These are phyloP conservation scores for Acipenser transmontanus DNA, from an alignment of 2,797 vertebrate species.

Conservation along the genomic window DNA sequence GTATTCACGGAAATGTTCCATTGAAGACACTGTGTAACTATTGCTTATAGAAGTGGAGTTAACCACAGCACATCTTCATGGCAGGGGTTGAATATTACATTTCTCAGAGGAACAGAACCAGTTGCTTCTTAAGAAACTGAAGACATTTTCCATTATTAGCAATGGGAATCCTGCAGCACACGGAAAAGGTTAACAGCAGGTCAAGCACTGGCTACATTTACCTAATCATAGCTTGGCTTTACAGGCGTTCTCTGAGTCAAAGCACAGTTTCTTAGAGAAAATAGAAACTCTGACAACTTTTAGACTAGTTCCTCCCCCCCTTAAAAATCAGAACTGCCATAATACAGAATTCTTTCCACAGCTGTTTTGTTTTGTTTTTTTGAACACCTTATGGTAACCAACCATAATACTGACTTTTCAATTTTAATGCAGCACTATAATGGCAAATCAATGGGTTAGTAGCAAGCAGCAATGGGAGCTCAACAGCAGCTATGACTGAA, in stretches of 20 bases:
- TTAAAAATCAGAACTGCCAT: no score
- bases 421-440: no score
- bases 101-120: neutral
- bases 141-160: neutral
- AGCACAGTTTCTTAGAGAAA: neutral
- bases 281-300: constrained; percentile 7
- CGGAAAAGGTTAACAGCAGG: constrained; percentile 5
- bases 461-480: no score
- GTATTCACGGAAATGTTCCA: neutral
- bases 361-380: no score
- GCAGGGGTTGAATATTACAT: neutral
- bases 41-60: neutral
- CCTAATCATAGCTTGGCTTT: constrained; percentile 2
- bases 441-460: no score
- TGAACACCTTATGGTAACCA: no score
- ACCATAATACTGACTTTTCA: no score
- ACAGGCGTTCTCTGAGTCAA: neutral
- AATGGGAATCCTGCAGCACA: neutral
- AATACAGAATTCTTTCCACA: no score
- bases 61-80: neutral
- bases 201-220: constrained; percentile 11
- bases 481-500: no score
- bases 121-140: neutral
- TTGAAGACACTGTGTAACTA: neutral
- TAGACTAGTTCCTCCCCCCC: neutral